These are phyloP conservation scores for Meteorus colon DNA, from an alignment of 2,888 invertebrate species.

Conservation along the genomic window DNA sequence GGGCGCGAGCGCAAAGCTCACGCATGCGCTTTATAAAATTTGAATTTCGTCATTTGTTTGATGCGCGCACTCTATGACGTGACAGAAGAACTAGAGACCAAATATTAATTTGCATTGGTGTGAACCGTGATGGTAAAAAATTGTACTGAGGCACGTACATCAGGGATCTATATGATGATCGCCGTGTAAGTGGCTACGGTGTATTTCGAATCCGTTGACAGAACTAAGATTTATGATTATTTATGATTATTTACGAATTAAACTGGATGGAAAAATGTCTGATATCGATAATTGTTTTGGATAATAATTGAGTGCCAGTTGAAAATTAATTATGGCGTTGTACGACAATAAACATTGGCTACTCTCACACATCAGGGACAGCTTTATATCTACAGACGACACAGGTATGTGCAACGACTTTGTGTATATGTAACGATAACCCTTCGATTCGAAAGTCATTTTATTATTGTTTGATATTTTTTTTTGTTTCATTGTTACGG, in stretches of 20 bases:
- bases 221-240: not conserved
- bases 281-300: not conserved
- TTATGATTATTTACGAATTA: not conserved
- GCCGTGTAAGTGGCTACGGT: conserved; percentile 1
- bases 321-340: conserved; percentile 82
- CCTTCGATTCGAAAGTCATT: conserved; percentile 8
- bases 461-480: not conserved
- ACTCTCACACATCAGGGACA: conserved; percentile 92
- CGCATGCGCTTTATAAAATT: conserved; percentile 19
- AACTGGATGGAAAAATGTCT: conserved; percentile 4
- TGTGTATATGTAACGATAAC: not conserved
- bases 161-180: conserved; percentile 1
- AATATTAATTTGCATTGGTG: not conserved
- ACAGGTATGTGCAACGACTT: conserved; percentile 76
- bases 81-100: not conserved
- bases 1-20: conserved; percentile 3
- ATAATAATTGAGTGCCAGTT: not conserved
- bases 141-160: not conserved
- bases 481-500: not conserved
- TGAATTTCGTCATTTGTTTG: not conserved
- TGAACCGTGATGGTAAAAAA: not conserved
- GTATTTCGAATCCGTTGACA: too few species aligned
- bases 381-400: conserved; percentile 96
- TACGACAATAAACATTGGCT: conserved; percentile 96
- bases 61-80: not conserved